Base-by-base conservation (phyloP, 2,797 vertebrate species). In the Cryptoprocta ferox region DNA sequence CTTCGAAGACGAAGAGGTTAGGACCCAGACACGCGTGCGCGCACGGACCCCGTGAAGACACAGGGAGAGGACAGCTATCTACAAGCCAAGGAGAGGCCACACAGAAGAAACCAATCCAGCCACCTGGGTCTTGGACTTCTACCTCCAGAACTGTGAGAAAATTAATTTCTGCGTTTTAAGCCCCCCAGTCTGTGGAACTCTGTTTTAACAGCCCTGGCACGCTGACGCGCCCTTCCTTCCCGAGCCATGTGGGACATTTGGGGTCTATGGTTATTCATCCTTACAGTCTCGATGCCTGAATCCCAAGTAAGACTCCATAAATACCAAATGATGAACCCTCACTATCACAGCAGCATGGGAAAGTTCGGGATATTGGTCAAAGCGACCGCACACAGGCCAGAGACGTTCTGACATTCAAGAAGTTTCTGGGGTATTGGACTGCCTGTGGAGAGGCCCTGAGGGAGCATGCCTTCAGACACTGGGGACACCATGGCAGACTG, bases 141-240 rank as follows among this genome's bases (percentile, higher is more conserved):
- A 82, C 66, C 39, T 76, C 63, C 39, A 53, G 87, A 93, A 73
- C 70, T 37, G 4, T 4, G n/a, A 95, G 28, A 91, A 48, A 32
- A 35, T 9, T 39, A 35, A 7, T 24, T 16, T 63, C 37, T 37
- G 28, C 14, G 32, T 39, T 39, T 37, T 24, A 42, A 68, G 26
- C 37, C 32, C 6, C 19, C 3, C 18, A 16, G 45, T 37, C 30
- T 15, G 9, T 32, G 37, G 45, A 4, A 7, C 30, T 81, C 66
- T 32, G 30, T n/a, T 84, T 18, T 5, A 13, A 65, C 14, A 19
- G 13, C 45, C 32, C 53, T 18, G 6, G 32, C 42, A 90, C 26
- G 39, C 61, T 21, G 45, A 39, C 13, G 48, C 0, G 2, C 3
- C 26, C 37, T 82, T 80, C 21, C 15, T 21, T 50, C 63, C 32